Evolutionary conservation across 2,888 invertebrate species (phyloP).

Genomic region (Gymnocheta viridis): DNA sequence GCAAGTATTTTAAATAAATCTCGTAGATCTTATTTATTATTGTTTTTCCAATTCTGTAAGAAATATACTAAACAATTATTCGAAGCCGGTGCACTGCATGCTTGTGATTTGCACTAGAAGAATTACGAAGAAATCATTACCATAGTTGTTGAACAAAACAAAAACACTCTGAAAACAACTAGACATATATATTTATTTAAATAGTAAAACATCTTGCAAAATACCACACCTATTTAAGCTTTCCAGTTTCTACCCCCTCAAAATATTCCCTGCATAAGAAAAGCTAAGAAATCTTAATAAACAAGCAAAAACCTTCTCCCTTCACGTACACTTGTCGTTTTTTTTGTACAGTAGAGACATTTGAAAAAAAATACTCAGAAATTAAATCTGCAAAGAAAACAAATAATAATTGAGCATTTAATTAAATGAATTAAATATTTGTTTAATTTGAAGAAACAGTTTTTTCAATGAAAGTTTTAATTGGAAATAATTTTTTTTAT

Average conservation of each 20-base stretch:
- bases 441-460: no score
- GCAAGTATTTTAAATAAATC: constrained; percentile 65
- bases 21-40: constrained; percentile 25
- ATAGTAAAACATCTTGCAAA: constrained; percentile 44
- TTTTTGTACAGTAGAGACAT: constrained; percentile 7
- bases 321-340: constrained; percentile 13
- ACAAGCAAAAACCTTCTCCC: constrained; percentile 27
- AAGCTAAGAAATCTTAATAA: constrained; percentile 13
- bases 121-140: constrained; percentile 60
- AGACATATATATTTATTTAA: constrained; percentile 24
- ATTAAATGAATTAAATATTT: no score
- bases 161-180: neutral
- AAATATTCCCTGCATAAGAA: constrained; percentile 23
- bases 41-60: constrained; percentile 46
- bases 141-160: constrained; percentile 21
- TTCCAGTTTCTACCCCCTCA: constrained; percentile 14
- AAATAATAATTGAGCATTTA: no score
- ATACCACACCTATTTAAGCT: constrained; percentile 57
- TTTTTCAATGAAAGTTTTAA: no score
- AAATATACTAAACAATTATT: constrained; percentile 57
- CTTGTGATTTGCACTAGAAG: constrained; percentile 41
- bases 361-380: neutral
- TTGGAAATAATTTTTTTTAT: no score
- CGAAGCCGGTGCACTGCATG: neutral
- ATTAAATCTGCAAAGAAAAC: no score